Percentiles rank a stretch among this genome's conserved stretches.
phyloP scores from a whole-genome alignment of 2,797 vertebrate species.

The Pempheris klunzingeri region DNA sequence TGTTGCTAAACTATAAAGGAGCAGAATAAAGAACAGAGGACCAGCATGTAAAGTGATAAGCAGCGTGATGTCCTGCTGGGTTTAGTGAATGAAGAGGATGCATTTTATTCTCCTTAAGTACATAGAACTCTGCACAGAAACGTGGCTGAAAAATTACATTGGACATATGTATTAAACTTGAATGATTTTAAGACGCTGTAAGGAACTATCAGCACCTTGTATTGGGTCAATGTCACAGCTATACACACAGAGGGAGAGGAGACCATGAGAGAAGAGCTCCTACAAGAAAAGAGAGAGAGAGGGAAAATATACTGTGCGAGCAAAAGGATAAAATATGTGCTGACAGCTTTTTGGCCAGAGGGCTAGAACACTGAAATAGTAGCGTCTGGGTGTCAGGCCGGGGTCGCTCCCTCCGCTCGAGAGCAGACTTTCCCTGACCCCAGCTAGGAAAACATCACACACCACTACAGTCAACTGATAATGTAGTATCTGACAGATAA shows the following conservation, averaged over 20 bases:
- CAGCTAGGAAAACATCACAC: conserved; percentile 68
- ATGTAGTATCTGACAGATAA: conserved; percentile 62
- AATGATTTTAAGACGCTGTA: neutral
- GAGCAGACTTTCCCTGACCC: conserved; percentile 74
- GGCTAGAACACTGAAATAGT: conserved; percentile 77
- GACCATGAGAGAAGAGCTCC: conserved; percentile 47
- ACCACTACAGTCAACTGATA: conserved; percentile 47
- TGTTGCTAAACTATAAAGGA: conserved; percentile 12
- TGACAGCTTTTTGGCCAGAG: conserved; percentile 82
- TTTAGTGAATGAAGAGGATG: neutral
- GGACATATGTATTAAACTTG: neutral
- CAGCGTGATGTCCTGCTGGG: neutral
- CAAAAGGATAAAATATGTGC: conserved; percentile 79
- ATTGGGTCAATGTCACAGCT: conserved; percentile 15
- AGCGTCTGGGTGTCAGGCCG: conserved; percentile 78
- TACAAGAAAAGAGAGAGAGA: conserved; percentile 46
- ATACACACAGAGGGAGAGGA: conserved; percentile 24
- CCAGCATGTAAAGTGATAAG: neutral
- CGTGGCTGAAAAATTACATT: neutral
- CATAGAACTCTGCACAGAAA: neutral
- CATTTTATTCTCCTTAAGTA: neutral
- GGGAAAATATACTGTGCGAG: conserved; percentile 69
- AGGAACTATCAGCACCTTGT: conserved; percentile 17
- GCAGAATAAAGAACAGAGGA: conserved; percentile 3
- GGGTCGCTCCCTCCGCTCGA: conserved; percentile 71